Conservation (phyloP, 2,888 invertebrate species). For the Dryadula phaetusa region DNA sequence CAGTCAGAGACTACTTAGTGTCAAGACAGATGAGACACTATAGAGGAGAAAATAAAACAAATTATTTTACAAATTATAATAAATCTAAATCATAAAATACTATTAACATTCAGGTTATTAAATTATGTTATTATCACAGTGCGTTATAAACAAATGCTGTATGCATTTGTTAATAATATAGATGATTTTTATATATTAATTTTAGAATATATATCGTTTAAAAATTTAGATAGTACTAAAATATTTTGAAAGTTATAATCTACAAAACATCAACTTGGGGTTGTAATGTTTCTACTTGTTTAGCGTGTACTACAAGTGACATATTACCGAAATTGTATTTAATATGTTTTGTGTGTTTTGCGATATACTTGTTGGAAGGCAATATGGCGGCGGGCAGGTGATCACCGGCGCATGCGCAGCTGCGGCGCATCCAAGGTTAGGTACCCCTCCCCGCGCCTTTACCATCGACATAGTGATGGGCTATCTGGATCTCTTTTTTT, state of each 20-base stretch:
- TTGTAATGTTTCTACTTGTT: neutral
- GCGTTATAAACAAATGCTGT: too few relatives aligned
- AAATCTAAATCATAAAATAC: too few relatives aligned
- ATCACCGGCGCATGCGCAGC: constrained; percentile 69
- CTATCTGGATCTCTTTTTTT: constrained; percentile 49
- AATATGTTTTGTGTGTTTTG: constrained; percentile 53
- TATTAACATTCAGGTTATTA: too few relatives aligned
- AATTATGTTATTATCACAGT: too few relatives aligned
- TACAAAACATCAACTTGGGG: neutral
- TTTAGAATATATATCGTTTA: too few relatives aligned
- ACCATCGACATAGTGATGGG: constrained; percentile 68
- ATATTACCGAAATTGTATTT: constrained; percentile 44
- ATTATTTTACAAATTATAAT: too few relatives aligned
- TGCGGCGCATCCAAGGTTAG: constrained; percentile 76
- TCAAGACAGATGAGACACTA: too few relatives aligned
- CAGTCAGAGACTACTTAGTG: too few relatives aligned
- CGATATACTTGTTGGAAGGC: constrained; percentile 68
- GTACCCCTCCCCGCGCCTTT: constrained; percentile 66
- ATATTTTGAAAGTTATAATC: neutral
- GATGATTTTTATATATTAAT: too few relatives aligned
- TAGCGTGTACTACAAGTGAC: constrained; percentile 33
- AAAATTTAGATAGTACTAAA: too few relatives aligned
- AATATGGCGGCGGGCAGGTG: constrained; percentile 77
- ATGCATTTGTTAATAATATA: too few relatives aligned
- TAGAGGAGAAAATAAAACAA: too few relatives aligned